Conservation (phyloP, 2,797 vertebrate species). For the Fratercula arctica region DNA sequence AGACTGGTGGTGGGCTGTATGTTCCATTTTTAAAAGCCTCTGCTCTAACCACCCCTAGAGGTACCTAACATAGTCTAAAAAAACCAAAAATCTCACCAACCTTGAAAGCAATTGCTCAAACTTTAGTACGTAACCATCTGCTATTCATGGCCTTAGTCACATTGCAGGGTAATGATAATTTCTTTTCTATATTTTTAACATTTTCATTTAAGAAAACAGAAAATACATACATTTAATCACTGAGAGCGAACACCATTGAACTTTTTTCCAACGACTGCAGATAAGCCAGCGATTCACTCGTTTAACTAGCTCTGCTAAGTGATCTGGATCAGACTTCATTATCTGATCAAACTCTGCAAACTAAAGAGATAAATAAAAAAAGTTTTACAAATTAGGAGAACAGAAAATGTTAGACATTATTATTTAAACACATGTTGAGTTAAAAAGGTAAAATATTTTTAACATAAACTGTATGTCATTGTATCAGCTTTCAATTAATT, state of each 20-base stretch:
- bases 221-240: conserved; percentile 92
- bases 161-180: not conserved
- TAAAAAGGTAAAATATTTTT: not conserved
- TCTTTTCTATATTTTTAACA: not conserved
- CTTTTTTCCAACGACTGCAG: conserved; percentile 98
- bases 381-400: not conserved
- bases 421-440: not conserved
- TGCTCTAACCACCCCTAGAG: not conserved
- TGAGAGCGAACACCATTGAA: conserved; percentile 92
- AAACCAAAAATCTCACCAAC: not conserved
- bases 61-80: not conserved
- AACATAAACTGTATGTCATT: not conserved
- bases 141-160: not conserved
- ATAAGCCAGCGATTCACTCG: conserved; percentile 96
- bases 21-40: not conserved
- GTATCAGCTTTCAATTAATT: not conserved
- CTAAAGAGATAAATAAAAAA: conserved; percentile 70
- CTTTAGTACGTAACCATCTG: not conserved
- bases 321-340: conserved; percentile 97
- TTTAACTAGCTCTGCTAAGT: conserved; percentile 92
- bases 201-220: not conserved
- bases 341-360: conserved; percentile 98
- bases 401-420: not conserved
- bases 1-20: not conserved
- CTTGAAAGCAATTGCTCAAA: not conserved